These are phyloP conservation scores for Hemiprocne comata DNA, from an alignment of 2,113 vertebrate genomes.

Conservation along the genomic window DNA sequence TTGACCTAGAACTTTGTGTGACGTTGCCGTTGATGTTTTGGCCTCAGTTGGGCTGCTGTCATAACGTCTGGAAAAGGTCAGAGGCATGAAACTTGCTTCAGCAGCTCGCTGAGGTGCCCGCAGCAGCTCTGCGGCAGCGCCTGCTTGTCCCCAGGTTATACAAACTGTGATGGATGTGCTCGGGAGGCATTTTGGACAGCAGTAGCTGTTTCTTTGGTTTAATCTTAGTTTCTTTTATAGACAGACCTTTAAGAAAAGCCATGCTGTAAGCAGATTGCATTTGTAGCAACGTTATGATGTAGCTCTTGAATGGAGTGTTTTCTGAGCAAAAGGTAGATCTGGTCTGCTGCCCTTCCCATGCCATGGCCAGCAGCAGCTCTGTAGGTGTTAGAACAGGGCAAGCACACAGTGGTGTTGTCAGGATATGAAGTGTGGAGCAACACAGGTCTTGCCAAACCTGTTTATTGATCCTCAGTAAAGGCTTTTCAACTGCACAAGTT, in stretches of 20 bases:
- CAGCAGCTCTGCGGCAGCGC: not conserved
- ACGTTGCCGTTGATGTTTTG: not conserved
- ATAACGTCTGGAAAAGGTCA: not conserved
- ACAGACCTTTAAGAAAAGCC: not conserved
- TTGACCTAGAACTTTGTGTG: not conserved
- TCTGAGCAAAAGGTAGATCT: not conserved
- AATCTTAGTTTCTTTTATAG: not conserved
- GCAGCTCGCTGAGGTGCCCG: not conserved
- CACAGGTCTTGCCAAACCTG: not conserved
- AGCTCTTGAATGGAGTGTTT: not conserved
- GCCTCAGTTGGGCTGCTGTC: not conserved
- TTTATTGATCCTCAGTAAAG: rapidly evolving
- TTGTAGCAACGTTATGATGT: rapidly evolving
- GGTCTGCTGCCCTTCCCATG: not conserved
- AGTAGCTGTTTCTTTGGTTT: not conserved
- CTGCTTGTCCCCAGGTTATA: not conserved
- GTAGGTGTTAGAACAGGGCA: not conserved
- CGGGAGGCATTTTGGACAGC: not conserved
- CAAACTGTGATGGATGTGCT: not conserved
- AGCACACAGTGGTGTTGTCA: not conserved
- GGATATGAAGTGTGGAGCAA: not conserved
- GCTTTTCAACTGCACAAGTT: too few species aligned
- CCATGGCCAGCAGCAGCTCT: not conserved
- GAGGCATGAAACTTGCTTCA: not conserved
- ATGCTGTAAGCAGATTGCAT: not conserved